Conservation (phyloP, 2,113 vertebrate genomes). For the Amphilophus citrinellus region DNA sequence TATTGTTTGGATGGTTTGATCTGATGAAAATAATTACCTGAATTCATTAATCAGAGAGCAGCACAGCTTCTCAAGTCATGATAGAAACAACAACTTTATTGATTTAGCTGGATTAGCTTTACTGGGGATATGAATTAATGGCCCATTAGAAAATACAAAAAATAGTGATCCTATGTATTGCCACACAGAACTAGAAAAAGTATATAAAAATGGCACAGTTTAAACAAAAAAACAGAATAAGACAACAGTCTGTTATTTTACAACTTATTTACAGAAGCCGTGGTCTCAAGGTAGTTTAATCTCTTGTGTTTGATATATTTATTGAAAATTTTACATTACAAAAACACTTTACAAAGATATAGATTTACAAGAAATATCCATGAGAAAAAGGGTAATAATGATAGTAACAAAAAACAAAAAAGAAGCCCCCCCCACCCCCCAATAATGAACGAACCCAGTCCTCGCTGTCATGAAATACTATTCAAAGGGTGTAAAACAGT, state of each 20-base stretch:
- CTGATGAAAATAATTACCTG: slow-evolving; percentile 37
- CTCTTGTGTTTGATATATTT: too few species aligned
- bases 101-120: slow-evolving; percentile 47
- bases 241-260: slow-evolving; percentile 65
- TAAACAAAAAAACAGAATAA: slow-evolving; percentile 52
- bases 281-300: slow-evolving; percentile 25
- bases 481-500: too few species aligned
- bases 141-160: slow-evolving; percentile 50
- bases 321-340: too few species aligned
- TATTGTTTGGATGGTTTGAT: slow-evolving; percentile 21
- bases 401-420: too few species aligned
- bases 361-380: too few species aligned
- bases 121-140: slow-evolving; percentile 26
- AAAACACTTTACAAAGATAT: too few species aligned
- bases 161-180: slow-evolving; percentile 38
- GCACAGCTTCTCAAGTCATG: slow-evolving; percentile 38
- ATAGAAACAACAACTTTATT: slow-evolving; percentile 21
- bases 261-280: slow-evolving; percentile 72
- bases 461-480: too few species aligned
- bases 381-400: too few species aligned
- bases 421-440: too few species aligned
- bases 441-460: too few species aligned
- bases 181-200: slow-evolving; percentile 58
- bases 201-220: slow-evolving; percentile 67
- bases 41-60: slow-evolving; percentile 53